A percentile compares a stretch with the other conserved stretches of the same genome.
These are phyloP conservation scores for Phyllotis vaccarum DNA, from an alignment of 2,797 vertebrate genomes.

Conservation along the genomic window DNA sequence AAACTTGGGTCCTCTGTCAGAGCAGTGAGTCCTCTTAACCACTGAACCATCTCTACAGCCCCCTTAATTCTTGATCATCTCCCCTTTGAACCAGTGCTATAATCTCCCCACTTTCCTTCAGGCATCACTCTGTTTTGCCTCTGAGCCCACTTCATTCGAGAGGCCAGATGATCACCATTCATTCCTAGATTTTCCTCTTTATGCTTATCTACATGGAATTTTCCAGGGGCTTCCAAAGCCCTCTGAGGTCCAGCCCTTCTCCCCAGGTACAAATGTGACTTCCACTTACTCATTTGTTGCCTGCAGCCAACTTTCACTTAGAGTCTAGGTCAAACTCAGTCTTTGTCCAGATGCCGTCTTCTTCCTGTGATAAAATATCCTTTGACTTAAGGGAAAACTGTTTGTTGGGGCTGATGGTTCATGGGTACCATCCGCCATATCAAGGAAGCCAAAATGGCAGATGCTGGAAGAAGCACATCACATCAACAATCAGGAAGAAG, in stretches of 20 bases:
- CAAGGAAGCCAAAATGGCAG: too few species aligned
- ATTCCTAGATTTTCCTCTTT: background rate
- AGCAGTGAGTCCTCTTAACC: background rate
- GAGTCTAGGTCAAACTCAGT: background rate
- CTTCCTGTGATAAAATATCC: background rate
- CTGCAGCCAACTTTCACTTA: background rate
- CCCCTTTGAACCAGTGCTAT: background rate
- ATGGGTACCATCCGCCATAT: too few species aligned
- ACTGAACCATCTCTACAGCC: too few species aligned
- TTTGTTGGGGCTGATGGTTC: background rate
- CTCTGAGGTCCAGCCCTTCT: background rate
- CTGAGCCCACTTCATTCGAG: background rate
- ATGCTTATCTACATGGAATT: background rate
- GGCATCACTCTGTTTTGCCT: background rate
- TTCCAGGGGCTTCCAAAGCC: background rate
- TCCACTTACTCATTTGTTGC: background rate
- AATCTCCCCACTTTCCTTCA: background rate
- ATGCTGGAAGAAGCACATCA: background rate
- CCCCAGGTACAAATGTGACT: background rate
- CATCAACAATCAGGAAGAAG: too few species aligned
- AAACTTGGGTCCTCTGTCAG: background rate
- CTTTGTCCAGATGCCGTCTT: background rate
- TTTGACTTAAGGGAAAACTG: background rate
- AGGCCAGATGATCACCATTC: background rate
- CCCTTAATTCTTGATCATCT: background rate